A percentile compares a stretch with the other conserved stretches of the same genome.
Conservation (phyloP, 1,140 invertebrate genomes). For the Mamestra configurata region DNA sequence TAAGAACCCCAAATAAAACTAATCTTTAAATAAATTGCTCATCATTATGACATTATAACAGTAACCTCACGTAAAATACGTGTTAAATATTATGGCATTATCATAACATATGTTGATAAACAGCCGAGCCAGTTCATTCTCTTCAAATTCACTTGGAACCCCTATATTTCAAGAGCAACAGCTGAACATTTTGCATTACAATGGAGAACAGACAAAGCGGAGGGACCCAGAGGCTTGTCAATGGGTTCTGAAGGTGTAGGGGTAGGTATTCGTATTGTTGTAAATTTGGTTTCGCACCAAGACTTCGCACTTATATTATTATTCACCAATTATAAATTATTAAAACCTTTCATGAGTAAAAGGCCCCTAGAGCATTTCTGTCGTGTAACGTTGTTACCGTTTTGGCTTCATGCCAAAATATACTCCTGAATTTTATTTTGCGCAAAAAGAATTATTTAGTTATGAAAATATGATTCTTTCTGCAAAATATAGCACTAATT, state of each 20-base stretch:
- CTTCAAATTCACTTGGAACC: not conserved
- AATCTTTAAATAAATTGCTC: too few relatives aligned
- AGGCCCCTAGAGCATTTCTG: conserved; percentile 5
- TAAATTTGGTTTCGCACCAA: conserved; percentile 32
- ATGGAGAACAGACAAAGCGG: conserved; percentile 23
- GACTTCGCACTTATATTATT: conserved; percentile 17
- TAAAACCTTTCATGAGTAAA: conserved; percentile 37
- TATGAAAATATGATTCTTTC: conserved; percentile 14
- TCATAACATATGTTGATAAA: not conserved
- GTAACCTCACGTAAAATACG: not conserved
- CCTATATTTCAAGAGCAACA: conserved; percentile 10
- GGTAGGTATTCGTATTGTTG: conserved; percentile 5
- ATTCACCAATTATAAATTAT: conserved; percentile 21
- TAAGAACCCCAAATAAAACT: too few relatives aligned
- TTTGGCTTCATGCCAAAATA: conserved; percentile 27
- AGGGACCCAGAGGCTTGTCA: not conserved
- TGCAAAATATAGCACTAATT: conserved; percentile 9
- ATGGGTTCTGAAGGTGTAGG: conserved; percentile 32
- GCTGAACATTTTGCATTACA: conserved; percentile 28
- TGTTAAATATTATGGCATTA: not conserved
- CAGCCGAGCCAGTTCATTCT: not conserved
- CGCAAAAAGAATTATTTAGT: conserved; percentile 38
- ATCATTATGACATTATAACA: not conserved
- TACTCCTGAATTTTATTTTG: conserved; percentile 36
- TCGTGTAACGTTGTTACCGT: conserved; percentile 36